Conservation (phyloP, 2,888 invertebrate species). For the Hemicrepidius hirtus region DNA sequence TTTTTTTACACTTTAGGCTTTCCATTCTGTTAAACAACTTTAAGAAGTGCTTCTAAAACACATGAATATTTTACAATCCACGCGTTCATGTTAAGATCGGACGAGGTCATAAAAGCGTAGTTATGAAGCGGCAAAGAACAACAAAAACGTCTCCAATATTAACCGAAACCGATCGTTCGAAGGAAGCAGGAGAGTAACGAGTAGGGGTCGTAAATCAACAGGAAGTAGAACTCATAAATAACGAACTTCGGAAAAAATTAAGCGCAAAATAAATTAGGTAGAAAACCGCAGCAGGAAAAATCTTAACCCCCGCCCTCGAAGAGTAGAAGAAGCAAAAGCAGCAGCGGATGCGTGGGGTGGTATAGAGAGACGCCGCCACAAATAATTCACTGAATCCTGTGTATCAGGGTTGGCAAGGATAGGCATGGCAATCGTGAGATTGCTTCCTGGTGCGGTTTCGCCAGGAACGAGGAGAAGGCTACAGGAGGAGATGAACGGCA, state of each 20-base stretch:
- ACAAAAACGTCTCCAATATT: constrained; percentile 21
- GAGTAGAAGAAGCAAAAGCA: constrained; percentile 39
- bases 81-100: not conserved
- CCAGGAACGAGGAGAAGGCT: constrained; percentile 49
- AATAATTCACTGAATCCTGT: constrained; percentile 57
- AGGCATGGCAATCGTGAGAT: constrained; percentile 58
- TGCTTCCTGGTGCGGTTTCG: constrained; percentile 56
- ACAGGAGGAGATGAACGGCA: constrained; percentile 53
- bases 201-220: constrained; percentile 48
- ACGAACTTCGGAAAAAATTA: constrained; percentile 50
- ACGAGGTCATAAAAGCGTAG: not conserved
- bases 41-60: too few species aligned
- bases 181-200: constrained; percentile 15
- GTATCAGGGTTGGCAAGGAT: constrained; percentile 54
- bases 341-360: constrained; percentile 45
- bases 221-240: constrained; percentile 51
- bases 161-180: constrained; percentile 22
- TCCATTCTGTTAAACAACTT: too few species aligned
- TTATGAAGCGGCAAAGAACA: not conserved
- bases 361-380: constrained; percentile 51
- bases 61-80: too few species aligned
- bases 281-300: constrained; percentile 51
- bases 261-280: constrained; percentile 51
- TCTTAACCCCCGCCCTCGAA: constrained; percentile 43
- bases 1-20: too few species aligned